Percentiles rank a stretch among this genome's conserved stretches.
phyloP scores from a whole-genome alignment of 1,140 invertebrate species.

The Heliothis virescens region DNA sequence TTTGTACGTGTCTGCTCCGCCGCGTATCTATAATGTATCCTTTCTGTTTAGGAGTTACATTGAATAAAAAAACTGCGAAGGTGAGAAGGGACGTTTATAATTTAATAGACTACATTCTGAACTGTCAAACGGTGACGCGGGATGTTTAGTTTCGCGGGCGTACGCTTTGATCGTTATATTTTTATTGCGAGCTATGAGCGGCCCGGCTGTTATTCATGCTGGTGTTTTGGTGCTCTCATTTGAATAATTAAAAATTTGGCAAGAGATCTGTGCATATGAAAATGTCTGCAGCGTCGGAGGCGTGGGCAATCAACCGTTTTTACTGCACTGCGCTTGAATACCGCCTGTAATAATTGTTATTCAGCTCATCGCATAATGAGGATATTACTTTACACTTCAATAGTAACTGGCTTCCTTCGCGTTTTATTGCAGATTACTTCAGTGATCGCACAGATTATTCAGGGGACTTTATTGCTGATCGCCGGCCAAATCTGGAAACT shows the following conservation, averaged over 20 bases:
- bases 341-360: constrained; percentile 56
- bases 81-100: constrained; percentile 71
- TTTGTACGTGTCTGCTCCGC: constrained; percentile 84
- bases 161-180: constrained; percentile 53
- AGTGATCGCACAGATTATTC: constrained; percentile 32
- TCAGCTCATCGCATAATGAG: constrained; percentile 56
- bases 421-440: constrained; percentile 31
- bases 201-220: constrained; percentile 53
- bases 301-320: constrained; percentile 50
- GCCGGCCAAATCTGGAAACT: constrained; percentile 34
- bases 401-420: constrained; percentile 30
- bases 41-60: constrained; percentile 76
- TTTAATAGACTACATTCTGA: constrained; percentile 74
- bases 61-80: constrained; percentile 76
- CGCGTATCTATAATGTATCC: constrained; percentile 81
- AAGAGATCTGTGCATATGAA: constrained; percentile 52
- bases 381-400: constrained; percentile 51
- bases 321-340: constrained; percentile 57
- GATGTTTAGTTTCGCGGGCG: constrained; percentile 55
- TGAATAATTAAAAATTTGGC: constrained; percentile 78
- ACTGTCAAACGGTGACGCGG: constrained; percentile 72
- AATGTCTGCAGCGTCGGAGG: constrained; percentile 50
- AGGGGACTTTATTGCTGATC: constrained; percentile 34
- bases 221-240: constrained; percentile 53
- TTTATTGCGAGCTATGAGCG: constrained; percentile 47